Evolutionary conservation across 2,797 vertebrate genomes (phyloP).

Genomic region (Neosilurus hyrtlii): DNA sequence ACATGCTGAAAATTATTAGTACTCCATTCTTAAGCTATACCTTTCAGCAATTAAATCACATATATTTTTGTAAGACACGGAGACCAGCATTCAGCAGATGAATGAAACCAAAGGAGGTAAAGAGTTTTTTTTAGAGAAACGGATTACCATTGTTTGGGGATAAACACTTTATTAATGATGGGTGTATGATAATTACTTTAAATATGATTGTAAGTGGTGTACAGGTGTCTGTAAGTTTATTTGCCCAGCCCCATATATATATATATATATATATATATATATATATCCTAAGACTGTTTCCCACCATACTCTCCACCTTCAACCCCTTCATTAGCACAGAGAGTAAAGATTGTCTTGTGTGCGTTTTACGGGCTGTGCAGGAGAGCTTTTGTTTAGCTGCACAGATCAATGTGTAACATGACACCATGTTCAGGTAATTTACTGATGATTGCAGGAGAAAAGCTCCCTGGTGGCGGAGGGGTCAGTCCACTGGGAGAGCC

Average conservation of each 20-base stretch:
- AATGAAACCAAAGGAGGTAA: too few relatives aligned
- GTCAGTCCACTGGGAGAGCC: slow-evolving; percentile 8
- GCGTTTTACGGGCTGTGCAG: slow-evolving; percentile 47
- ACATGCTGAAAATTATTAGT: not conserved
- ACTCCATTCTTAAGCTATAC: not conserved
- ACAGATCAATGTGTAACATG: slow-evolving; percentile 54
- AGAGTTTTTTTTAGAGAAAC: too few relatives aligned
- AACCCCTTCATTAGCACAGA: slow-evolving; percentile 34
- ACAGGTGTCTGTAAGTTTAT: too few relatives aligned
- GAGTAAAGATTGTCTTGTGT: not conserved
- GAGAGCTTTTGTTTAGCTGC: slow-evolving; percentile 51
- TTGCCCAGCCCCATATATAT: not conserved
- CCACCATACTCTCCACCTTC: not conserved
- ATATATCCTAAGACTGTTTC: slow-evolving; percentile 21
- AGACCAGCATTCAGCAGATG: too few relatives aligned
- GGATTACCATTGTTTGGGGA: too few relatives aligned
- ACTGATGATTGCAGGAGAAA: slow-evolving; percentile 57
- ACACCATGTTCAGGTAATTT: slow-evolving; percentile 57
- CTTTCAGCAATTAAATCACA: not conserved
- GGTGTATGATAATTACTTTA: too few relatives aligned
- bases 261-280: slow-evolving; percentile 9
- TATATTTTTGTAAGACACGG: not conserved
- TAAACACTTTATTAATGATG: too few relatives aligned
- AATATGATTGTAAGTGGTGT: too few relatives aligned
- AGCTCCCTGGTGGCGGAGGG: slow-evolving; percentile 48